phyloP scores from a whole-genome alignment of 1,140 invertebrate species.

The Whitmania pigra region DNA sequence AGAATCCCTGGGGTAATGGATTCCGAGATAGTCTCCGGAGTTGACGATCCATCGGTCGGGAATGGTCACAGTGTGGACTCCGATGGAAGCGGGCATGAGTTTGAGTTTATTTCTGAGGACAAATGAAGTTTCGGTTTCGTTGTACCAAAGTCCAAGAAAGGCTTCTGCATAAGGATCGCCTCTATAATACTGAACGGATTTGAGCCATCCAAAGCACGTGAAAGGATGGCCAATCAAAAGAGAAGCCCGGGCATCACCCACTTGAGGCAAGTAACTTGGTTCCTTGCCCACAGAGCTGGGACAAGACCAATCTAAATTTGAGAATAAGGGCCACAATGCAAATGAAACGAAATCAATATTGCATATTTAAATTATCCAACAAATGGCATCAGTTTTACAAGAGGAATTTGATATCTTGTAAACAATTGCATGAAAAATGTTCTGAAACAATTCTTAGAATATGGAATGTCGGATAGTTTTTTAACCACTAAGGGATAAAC shows the following conservation, averaged over 20 bases:
- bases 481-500: too few species aligned
- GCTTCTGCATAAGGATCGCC: constrained; percentile 27
- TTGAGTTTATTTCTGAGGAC: constrained; percentile 29
- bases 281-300: constrained; percentile 31
- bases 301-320: constrained; percentile 23
- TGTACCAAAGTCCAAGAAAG: constrained; percentile 32
- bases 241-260: constrained; percentile 32
- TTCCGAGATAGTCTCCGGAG: constrained; percentile 35
- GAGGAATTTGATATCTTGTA: too few species aligned
- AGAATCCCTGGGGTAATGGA: constrained; percentile 31
- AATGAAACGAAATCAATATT: too few species aligned
- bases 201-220: constrained; percentile 32
- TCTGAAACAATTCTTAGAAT: too few species aligned
- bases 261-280: constrained; percentile 28
- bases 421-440: too few species aligned
- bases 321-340: too few species aligned
- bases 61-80: constrained; percentile 27
- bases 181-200: constrained; percentile 33
- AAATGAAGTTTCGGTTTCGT: constrained; percentile 29
- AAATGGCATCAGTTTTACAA: too few species aligned
- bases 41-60: constrained; percentile 29
- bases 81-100: constrained; percentile 29
- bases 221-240: constrained; percentile 36
- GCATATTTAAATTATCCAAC: too few species aligned
- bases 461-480: too few species aligned